Percentiles rank a stretch among this genome's conserved stretches.
Evolutionary conservation across 1,140 invertebrate species (phyloP).

Genomic region (Drosophila yakuba): DNA sequence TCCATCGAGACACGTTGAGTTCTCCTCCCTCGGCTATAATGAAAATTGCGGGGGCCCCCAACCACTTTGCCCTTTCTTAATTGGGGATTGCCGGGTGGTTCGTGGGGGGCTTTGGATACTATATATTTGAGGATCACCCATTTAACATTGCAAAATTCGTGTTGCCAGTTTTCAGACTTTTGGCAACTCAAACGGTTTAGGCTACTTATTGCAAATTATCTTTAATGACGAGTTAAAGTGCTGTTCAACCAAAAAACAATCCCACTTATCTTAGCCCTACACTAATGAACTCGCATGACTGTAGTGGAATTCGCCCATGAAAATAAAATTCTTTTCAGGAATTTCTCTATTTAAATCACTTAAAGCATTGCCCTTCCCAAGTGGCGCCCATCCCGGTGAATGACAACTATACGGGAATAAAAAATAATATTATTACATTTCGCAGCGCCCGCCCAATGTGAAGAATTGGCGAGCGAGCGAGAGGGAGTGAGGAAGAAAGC

Average conservation of each 20-base stretch:
- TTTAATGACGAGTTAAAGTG: slow-evolving; percentile 20
- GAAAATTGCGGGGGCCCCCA: slow-evolving; percentile 18
- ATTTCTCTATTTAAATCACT: slow-evolving; percentile 15
- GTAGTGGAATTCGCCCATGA: slow-evolving; percentile 10
- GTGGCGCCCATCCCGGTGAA: slow-evolving; percentile 34
- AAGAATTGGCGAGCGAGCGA: slow-evolving; percentile 10
- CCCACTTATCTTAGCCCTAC: background rate
- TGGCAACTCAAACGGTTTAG: slow-evolving; percentile 35
- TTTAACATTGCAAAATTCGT: slow-evolving; percentile 56
- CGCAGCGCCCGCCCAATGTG: slow-evolving; percentile 26
- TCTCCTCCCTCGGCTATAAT: slow-evolving; percentile 3
- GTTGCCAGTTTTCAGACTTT: slow-evolving; percentile 48
- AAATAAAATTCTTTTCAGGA: slow-evolving; percentile 11
- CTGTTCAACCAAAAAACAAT: slow-evolving; percentile 20
- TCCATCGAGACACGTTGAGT: slow-evolving; percentile 26
- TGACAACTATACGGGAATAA: slow-evolving; percentile 61
- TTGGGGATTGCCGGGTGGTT: background rate
- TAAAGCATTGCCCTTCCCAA: background rate
- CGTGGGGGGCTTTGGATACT: background rate
- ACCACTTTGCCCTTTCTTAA: slow-evolving; percentile 42
- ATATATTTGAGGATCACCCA: slow-evolving; percentile 9
- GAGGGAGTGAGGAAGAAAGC: slow-evolving; percentile 17
- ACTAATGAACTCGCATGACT: background rate
- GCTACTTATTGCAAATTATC: slow-evolving; percentile 39
- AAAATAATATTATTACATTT: slow-evolving; percentile 56